Conservation (phyloP, 2,888 invertebrate species). For the Fragum whitleyi region DNA sequence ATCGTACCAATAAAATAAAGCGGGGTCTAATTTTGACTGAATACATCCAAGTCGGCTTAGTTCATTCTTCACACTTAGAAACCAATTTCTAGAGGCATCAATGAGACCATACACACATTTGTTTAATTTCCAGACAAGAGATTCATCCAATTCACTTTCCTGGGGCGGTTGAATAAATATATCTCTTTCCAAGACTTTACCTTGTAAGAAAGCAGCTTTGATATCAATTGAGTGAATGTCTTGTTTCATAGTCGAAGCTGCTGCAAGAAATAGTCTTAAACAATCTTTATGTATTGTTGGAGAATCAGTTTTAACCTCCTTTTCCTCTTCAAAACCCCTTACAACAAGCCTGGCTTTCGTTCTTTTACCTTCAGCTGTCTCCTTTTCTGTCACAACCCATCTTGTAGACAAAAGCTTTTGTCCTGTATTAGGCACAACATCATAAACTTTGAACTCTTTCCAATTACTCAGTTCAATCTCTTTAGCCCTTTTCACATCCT, state of each 20-base stretch:
- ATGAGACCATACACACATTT: slow-evolving; percentile 53
- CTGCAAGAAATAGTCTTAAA: slow-evolving; percentile 33
- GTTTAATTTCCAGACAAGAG: slow-evolving; percentile 39
- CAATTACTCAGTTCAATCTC: slow-evolving; percentile 45
- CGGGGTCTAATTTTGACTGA: slow-evolving; percentile 55
- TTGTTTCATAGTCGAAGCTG: slow-evolving; percentile 27
- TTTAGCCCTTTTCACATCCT: slow-evolving; percentile 37
- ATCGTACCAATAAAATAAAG: slow-evolving; percentile 55
- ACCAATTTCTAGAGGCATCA: slow-evolving; percentile 55
- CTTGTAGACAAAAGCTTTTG: slow-evolving; percentile 47
- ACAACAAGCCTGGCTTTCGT: slow-evolving; percentile 50
- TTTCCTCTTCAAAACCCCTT: slow-evolving; percentile 48
- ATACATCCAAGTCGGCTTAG: slow-evolving; percentile 28
- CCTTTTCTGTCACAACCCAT: slow-evolving; percentile 50
- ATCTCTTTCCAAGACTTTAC: slow-evolving; percentile 25
- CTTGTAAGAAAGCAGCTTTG: slow-evolving; percentile 55
- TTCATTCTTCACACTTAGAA: slow-evolving; percentile 48
- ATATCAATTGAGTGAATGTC: slow-evolving; percentile 43
- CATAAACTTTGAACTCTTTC: slow-evolving; percentile 39
- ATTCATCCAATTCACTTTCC: slow-evolving; percentile 19
- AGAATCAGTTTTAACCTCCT: slow-evolving; percentile 49
- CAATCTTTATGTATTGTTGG: slow-evolving; percentile 46
- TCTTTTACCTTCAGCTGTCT: background rate
- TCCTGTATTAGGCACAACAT: slow-evolving; percentile 31
- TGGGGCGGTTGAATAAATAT: slow-evolving; percentile 32